Evolutionary conservation across 2,888 invertebrate genomes (phyloP), one percentile per base, ranked within the genome.

Genomic region (Eupsilia transversa): DNA sequence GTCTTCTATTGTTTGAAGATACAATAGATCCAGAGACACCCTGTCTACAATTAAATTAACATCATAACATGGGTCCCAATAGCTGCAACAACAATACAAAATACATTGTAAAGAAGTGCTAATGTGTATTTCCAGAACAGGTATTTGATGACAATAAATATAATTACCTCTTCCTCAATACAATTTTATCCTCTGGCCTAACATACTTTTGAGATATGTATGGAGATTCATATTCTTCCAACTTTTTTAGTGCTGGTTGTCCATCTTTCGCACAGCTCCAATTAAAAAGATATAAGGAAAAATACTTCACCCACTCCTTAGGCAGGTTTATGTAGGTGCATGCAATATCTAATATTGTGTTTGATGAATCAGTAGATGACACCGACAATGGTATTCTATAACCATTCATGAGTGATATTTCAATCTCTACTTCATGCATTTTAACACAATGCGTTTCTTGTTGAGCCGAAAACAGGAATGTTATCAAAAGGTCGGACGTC

Each of bases 191-290:
- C 83, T 97, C 97, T 80, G 97, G 97, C 86, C 96, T 93, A 77
- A 98, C 97, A 93, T 98, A 97, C 92, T 98, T 98, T 87, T 98
- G 97, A 71, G 99, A 99, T 95, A 99, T 98, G 95, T 98, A 98
- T 1, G 99, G 99, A 85, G 99, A 99, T 97, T 99, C 99, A 97
- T 99, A 99, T 94, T 99, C 98, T 96, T 99, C 98, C 83, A 99
- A 96, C 93, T 98, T 98, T 86, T 99, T 97, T 81, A 99, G 96
- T 89, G 99, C 97, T 96, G 97, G 96, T 90, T 97, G 96, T 60
- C 97, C 97, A 89, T 97, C 97, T 88, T 97, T 97, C 56, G 97
- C 98, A 91, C 97, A 97, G 79, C 97, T 97, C 94, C 98, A 98
- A 86, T 97, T 97, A 88, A 99, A 98, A 81, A 99, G 97, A 95